Evolutionary conservation across 2,797 vertebrate species (phyloP).

Genomic region (Eulemur coronatus): DNA sequence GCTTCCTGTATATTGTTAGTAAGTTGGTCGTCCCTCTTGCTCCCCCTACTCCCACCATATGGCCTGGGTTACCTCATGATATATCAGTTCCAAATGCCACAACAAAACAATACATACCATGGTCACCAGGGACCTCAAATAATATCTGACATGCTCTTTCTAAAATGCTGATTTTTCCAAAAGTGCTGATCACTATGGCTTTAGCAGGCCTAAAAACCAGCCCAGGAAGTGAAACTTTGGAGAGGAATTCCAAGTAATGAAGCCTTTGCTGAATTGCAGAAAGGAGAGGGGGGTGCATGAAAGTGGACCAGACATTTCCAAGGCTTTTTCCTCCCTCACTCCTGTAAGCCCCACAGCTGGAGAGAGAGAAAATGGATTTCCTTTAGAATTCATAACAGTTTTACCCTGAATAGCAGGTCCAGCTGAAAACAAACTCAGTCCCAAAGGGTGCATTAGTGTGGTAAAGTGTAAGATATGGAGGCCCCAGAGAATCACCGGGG

Average conservation of each 20-base stretch:
- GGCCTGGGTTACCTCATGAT: neutral
- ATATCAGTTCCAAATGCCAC: neutral
- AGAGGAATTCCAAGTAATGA: conserved; percentile 27
- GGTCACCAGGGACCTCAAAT: neutral
- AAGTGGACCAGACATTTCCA: neutral
- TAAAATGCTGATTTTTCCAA: conserved; percentile 43
- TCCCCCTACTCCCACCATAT: neutral
- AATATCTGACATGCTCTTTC: neutral
- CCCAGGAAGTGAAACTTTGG: conserved; percentile 63
- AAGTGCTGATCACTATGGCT: neutral
- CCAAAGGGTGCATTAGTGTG: neutral
- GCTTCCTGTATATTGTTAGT: neutral
- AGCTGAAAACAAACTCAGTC: neutral
- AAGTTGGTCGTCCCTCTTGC: neutral
- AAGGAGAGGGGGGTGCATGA: neutral
- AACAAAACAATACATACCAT: neutral
- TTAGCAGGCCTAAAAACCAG: neutral
- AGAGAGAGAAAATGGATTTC: conserved; percentile 20
- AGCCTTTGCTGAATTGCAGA: conserved; percentile 30
- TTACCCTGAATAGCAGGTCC: neutral
- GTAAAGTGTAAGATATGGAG: neutral
- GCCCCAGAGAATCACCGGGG: neutral
- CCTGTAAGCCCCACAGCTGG: neutral
- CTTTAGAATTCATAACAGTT: neutral
- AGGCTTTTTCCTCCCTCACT: neutral